Percentiles rank a stretch among this genome's conserved stretches.
phyloP scores from a whole-genome alignment of 1,140 invertebrate genomes.

The Caenorhabditis brenneri region DNA sequence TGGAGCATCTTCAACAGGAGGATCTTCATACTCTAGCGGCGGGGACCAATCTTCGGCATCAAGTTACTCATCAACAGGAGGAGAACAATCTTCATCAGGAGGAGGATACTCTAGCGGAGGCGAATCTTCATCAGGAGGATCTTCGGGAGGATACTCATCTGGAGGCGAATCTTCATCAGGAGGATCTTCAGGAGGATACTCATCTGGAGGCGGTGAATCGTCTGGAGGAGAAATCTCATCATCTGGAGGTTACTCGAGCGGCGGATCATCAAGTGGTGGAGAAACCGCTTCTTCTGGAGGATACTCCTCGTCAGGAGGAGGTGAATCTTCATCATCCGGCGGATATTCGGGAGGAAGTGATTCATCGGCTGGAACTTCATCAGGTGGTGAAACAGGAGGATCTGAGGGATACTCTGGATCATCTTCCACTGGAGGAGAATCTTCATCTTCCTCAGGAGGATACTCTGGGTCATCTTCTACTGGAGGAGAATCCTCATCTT shows the following conservation, averaged over 20 bases:
- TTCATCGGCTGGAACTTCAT: not conserved
- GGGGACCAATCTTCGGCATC: not conserved
- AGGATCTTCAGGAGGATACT: not conserved
- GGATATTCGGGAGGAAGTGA: slow-evolving; percentile 16
- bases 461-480: not conserved
- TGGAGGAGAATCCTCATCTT: not conserved
- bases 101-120: slow-evolving; percentile 5
- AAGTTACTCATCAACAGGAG: not conserved
- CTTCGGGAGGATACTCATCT: not conserved
- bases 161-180: not conserved
- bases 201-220: not conserved
- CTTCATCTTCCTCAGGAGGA: not conserved
- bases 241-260: not conserved
- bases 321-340: not conserved
- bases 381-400: not conserved
- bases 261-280: not conserved
- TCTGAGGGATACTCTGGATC: slow-evolving; percentile 2
- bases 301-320: not conserved
- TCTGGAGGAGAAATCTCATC: not conserved
- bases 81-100: not conserved
- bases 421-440: not conserved
- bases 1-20: not conserved
- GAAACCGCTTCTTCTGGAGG: not conserved
- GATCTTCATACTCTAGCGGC: not conserved
- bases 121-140: not conserved